Evolutionary conservation across 2,888 invertebrate species (phyloP).

Genomic region (Cloeon dipterum): DNA sequence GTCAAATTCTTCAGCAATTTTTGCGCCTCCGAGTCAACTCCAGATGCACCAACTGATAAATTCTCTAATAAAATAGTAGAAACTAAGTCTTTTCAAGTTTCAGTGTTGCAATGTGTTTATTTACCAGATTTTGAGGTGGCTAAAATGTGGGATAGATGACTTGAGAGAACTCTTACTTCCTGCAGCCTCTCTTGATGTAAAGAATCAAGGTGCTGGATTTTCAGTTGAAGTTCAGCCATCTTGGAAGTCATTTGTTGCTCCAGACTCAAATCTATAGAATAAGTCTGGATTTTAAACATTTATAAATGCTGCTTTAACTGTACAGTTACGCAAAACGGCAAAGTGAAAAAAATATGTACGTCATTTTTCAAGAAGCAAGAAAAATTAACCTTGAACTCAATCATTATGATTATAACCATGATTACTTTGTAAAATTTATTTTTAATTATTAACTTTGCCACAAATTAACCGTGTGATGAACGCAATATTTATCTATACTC

Average conservation of each 20-base stretch:
- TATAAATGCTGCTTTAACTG: no score
- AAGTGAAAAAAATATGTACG: constrained; percentile 1
- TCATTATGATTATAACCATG: no score
- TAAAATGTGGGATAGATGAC: constrained; percentile 30
- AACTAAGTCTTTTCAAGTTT: background rate
- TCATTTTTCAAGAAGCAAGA: background rate
- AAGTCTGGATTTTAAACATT: no score
- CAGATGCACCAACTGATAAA: no score
- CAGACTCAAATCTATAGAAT: constrained; percentile 32
- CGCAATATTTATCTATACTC: no score
- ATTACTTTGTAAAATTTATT: no score
- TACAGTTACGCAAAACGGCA: constrained; percentile 3
- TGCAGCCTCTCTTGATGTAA: constrained; percentile 55
- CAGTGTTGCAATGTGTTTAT: background rate
- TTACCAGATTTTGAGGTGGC: constrained; percentile 4
- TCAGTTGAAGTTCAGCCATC: constrained; percentile 51
- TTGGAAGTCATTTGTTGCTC: constrained; percentile 42
- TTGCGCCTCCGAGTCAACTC: constrained; percentile 22
- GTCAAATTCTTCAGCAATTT: constrained; percentile 23
- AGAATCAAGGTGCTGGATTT: constrained; percentile 53
- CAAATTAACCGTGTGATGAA: no score
- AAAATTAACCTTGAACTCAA: background rate
- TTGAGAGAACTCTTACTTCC: constrained; percentile 43
- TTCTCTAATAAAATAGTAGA: background rate
- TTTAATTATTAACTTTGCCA: no score